Conservation (phyloP, 2,888 invertebrate species). For the Cryptophagus acutangulus region DNA sequence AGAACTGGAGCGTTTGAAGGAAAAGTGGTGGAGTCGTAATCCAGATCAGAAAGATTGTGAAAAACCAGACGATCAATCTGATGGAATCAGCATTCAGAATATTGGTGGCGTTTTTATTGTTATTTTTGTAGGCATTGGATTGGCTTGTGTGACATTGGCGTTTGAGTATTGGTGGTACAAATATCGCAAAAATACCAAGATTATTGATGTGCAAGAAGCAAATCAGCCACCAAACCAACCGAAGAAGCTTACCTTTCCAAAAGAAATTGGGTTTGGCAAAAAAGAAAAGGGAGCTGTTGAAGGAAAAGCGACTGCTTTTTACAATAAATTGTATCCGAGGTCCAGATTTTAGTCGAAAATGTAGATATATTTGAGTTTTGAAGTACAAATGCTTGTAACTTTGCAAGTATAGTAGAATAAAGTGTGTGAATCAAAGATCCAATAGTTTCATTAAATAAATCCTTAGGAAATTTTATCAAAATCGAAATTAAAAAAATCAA, state of each 20-base stretch:
- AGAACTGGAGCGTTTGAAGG: constrained; percentile 87
- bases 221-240: neutral
- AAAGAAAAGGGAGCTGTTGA: neutral
- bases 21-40: constrained; percentile 94
- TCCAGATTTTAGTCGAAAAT: constrained; percentile 37
- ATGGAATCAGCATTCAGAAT: constrained; percentile 96
- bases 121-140: constrained; percentile 89
- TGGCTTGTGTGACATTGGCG: constrained; percentile 84
- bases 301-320: neutral
- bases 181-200: constrained; percentile 35
- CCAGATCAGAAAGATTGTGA: constrained; percentile 69
- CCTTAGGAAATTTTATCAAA: too few relatives aligned
- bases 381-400: too few relatives aligned
- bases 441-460: too few relatives aligned
- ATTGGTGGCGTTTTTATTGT: constrained; percentile 98
- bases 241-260: neutral
- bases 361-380: too few relatives aligned
- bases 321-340: constrained; percentile 27
- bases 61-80: constrained; percentile 86
- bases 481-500: too few relatives aligned
- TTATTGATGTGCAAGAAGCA: constrained; percentile 61
- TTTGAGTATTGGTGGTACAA: constrained; percentile 92
- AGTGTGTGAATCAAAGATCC: too few relatives aligned
- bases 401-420: too few relatives aligned
- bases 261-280: constrained; percentile 1